Percentiles rank a stretch among this genome's conserved stretches.
Evolutionary conservation across 1,140 invertebrate species (phyloP).

Genomic region (Pygmarrhopalites habei): DNA sequence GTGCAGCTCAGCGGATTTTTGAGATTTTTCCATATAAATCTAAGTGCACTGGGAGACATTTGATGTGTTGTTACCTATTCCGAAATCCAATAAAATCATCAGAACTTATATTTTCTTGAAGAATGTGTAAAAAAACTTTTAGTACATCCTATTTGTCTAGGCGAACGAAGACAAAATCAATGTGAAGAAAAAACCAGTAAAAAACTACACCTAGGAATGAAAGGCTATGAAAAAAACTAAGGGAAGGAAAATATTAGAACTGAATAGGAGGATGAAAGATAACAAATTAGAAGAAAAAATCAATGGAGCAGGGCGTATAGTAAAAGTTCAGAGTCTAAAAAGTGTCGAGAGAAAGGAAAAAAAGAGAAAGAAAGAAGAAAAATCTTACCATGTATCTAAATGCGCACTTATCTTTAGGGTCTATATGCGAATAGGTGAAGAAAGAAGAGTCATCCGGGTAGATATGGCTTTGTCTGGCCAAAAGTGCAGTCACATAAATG

Average conservation of each 20-base stretch:
- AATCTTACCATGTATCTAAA: slow-evolving; percentile 34
- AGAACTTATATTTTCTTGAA: neutral
- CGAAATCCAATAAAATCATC: slow-evolving; percentile 1
- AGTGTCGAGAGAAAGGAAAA: neutral
- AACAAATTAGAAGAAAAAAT: neutral
- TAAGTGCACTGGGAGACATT: slow-evolving; percentile 31
- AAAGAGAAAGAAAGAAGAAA: neutral
- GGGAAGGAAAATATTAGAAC: neutral
- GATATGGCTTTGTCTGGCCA: slow-evolving; percentile 48
- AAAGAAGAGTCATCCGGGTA: slow-evolving; percentile 52
- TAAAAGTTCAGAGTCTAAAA: neutral
- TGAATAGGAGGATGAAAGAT: neutral
- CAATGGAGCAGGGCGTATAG: neutral
- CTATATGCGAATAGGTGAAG: slow-evolving; percentile 51
- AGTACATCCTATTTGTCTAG: neutral
- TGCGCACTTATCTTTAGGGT: slow-evolving; percentile 34
- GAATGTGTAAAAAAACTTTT: neutral
- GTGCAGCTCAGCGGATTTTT: slow-evolving; percentile 21
- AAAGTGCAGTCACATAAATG: slow-evolving; percentile 56
- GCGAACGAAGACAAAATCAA: neutral
- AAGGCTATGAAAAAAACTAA: neutral
- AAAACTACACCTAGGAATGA: neutral
- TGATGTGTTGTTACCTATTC: slow-evolving; percentile 36
- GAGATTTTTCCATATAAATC: slow-evolving; percentile 26
- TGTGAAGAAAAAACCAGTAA: neutral